A percentile compares a stretch with the other conserved stretches of the same genome.
Conservation (phyloP, 2,797 vertebrate species). For the Pagetopsis macropterus region DNA sequence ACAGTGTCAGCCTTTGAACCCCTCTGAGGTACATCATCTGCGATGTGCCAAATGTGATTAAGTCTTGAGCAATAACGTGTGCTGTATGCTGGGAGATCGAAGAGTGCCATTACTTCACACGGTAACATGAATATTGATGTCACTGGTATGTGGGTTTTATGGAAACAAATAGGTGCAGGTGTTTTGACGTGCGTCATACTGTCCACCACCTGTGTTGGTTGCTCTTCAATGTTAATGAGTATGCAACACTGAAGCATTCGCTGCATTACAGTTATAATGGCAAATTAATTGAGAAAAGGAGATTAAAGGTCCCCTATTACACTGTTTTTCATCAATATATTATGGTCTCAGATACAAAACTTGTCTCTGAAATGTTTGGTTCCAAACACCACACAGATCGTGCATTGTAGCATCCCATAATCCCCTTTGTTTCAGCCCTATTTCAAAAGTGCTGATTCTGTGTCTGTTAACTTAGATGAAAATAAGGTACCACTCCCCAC, state of each 20-base stretch:
- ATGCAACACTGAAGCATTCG: not conserved
- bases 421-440: too few species aligned
- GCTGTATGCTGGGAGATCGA: not conserved
- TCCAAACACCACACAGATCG: too few species aligned
- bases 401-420: too few species aligned
- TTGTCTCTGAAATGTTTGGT: too few species aligned
- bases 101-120: not conserved
- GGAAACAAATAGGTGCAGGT: not conserved
- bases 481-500: too few species aligned
- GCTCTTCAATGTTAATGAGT: not conserved
- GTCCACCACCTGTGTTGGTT: not conserved
- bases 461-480: too few species aligned
- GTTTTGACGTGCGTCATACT: not conserved
- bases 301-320: too few species aligned
- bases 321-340: too few species aligned
- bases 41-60: slow-evolving; percentile 2
- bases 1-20: not conserved
- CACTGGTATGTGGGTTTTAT: not conserved
- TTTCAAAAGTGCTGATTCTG: too few species aligned
- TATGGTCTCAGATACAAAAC: too few species aligned
- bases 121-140: not conserved
- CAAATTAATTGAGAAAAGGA: not conserved
- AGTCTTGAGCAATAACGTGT: not conserved
- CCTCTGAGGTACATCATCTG: not conserved
- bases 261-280: not conserved